Evolutionary conservation across 2,797 vertebrate genomes (phyloP).

Genomic region (Simalia tracyae): DNA sequence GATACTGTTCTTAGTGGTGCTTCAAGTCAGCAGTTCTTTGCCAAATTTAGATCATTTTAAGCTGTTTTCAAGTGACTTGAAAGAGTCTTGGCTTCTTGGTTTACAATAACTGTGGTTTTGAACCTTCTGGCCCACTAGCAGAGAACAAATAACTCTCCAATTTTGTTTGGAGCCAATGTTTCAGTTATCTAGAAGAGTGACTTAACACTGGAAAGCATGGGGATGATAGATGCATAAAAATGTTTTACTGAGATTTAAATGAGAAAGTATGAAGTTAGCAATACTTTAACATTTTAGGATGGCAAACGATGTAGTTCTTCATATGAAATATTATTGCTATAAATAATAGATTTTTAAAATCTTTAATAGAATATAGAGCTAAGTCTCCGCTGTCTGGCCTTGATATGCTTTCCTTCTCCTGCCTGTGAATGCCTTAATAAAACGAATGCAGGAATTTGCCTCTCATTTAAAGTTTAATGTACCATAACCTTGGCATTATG

Average conservation of each 20-base stretch:
- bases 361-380: constrained; percentile 50
- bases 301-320: constrained; percentile 42
- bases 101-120: neutral
- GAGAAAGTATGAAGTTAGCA: constrained; percentile 33
- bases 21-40: neutral
- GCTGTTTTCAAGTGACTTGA: neutral
- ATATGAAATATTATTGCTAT: constrained; percentile 36
- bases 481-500: constrained; percentile 66
- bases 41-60: neutral
- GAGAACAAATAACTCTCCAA: neutral
- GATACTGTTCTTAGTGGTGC: neutral
- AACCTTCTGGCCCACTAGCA: neutral
- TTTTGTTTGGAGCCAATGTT: neutral
- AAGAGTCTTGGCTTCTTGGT: neutral
- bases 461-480: constrained; percentile 71
- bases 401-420: constrained; percentile 62
- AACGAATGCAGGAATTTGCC: constrained; percentile 65
- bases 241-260: constrained; percentile 34
- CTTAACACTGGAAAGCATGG: constrained; percentile 42
- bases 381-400: constrained; percentile 48
- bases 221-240: constrained; percentile 35
- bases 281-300: constrained; percentile 49
- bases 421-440: constrained; percentile 62
- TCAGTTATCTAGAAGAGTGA: neutral
- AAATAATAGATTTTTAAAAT: constrained; percentile 46